phyloP scores from a whole-genome alignment of 2,888 invertebrate genomes.

The Andrena haemorrhoa region DNA sequence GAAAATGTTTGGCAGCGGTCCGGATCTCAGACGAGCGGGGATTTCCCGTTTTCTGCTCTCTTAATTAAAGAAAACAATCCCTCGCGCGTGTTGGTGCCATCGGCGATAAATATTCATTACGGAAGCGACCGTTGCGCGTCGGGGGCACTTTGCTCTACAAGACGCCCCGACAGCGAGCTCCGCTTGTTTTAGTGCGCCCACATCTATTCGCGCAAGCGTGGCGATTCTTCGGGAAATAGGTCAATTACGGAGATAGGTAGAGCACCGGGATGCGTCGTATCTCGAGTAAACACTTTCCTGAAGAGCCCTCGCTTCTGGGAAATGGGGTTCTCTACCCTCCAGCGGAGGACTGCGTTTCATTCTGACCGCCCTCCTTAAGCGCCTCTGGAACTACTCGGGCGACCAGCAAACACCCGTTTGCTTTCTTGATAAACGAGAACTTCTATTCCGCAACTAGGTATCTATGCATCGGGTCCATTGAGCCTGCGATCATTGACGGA shows the following conservation, averaged over 20 bases:
- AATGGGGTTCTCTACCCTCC: neutral
- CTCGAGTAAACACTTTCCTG: constrained; percentile 22
- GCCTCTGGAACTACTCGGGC: neutral
- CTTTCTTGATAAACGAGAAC: too few relatives aligned
- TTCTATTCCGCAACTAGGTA: too few relatives aligned
- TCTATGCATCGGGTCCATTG: neutral
- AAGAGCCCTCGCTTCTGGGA: constrained; percentile 5
- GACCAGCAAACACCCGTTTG: too few relatives aligned
- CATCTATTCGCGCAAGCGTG: constrained; percentile 66
- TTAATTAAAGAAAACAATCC: too few relatives aligned
- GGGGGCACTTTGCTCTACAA: neutral
- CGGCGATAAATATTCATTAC: neutral
- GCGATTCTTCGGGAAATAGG: constrained; percentile 62
- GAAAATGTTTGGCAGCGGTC: neutral
- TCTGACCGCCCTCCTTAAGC: neutral
- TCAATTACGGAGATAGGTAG: constrained; percentile 58
- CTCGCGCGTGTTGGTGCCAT: too few relatives aligned
- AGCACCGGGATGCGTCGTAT: constrained; percentile 29
- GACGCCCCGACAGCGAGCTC: neutral
- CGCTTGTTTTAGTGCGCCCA: constrained; percentile 29
- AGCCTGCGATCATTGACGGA: neutral
- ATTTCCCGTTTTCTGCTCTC: too few relatives aligned
- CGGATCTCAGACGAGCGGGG: neutral
- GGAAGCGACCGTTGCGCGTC: too few relatives aligned
- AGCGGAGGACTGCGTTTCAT: neutral